A percentile compares a stretch with the other conserved stretches of the same genome.
phyloP scores from a whole-genome alignment of 2,888 invertebrate species.

The Allolobophora icterica region DNA sequence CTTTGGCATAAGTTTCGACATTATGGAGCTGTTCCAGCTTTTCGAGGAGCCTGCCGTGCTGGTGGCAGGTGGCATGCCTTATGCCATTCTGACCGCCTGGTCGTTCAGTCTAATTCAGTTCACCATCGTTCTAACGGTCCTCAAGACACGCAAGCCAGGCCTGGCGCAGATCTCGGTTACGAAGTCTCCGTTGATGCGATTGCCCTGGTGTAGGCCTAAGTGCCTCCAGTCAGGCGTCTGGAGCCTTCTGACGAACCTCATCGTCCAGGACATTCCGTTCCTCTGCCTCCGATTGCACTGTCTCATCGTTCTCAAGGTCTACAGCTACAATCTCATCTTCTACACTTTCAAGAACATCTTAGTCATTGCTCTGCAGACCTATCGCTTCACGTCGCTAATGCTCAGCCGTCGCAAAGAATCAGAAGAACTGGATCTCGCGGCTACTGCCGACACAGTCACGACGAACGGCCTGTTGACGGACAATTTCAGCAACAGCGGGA shows the following conservation, averaged over 20 bases:
- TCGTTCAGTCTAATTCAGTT: slow-evolving; percentile 62
- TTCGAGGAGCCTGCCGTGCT: slow-evolving; percentile 55
- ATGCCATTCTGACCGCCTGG: slow-evolving; percentile 66
- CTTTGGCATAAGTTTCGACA: slow-evolving; percentile 62
- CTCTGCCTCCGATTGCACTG: slow-evolving; percentile 57
- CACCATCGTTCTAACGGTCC: slow-evolving; percentile 61
- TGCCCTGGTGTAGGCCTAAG: slow-evolving; percentile 14
- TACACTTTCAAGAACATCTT: slow-evolving; percentile 59
- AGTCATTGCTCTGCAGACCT: slow-evolving; percentile 54
- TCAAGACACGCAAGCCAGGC: slow-evolving; percentile 53
- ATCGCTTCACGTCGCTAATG: slow-evolving; percentile 51
- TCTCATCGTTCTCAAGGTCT: slow-evolving; percentile 53
- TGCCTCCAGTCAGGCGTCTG: slow-evolving; percentile 62
- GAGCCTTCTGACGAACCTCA: slow-evolving; percentile 65
- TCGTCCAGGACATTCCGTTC: slow-evolving; percentile 67
- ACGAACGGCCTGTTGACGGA: not conserved
- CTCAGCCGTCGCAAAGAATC: slow-evolving; percentile 19
- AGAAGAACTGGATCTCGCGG: not conserved
- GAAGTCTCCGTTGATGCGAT: not conserved
- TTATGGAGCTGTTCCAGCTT: slow-evolving; percentile 56
- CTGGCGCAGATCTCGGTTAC: slow-evolving; percentile 34
- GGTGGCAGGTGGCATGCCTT: slow-evolving; percentile 52
- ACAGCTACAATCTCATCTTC: slow-evolving; percentile 61
- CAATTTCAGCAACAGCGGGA: not conserved
- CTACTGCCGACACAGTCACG: not conserved